These are phyloP conservation scores for Argopecten irradians DNA, from an alignment of 1,140 invertebrate genomes.

Conservation along the genomic window DNA sequence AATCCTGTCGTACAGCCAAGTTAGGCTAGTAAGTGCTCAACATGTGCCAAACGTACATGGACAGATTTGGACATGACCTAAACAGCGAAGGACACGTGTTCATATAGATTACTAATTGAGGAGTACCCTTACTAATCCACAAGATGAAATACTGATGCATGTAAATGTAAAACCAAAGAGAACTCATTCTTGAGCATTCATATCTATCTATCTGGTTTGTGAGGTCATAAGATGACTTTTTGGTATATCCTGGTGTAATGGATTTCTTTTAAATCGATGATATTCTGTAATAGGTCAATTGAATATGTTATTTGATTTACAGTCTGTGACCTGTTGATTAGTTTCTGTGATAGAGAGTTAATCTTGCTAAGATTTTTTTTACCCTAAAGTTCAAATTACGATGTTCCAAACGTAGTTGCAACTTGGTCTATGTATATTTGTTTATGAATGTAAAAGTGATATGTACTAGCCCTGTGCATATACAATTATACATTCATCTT, in stretches of 20 bases:
- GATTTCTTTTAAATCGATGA: background rate
- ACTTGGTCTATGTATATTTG: background rate
- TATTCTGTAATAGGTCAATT: background rate
- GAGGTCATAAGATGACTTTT: background rate
- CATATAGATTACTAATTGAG: background rate
- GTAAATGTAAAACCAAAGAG: background rate
- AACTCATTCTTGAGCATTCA: background rate
- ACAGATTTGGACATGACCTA: background rate
- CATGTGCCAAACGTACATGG: background rate
- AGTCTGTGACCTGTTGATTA: background rate
- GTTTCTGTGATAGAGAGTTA: background rate
- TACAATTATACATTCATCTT: background rate
- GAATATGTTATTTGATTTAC: background rate
- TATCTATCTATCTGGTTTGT: background rate
- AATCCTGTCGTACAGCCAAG: background rate
- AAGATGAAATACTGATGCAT: background rate
- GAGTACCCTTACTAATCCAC: background rate
- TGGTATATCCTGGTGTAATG: background rate
- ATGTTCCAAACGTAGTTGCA: background rate
- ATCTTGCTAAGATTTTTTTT: background rate
- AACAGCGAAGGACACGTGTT: background rate
- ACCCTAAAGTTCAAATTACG: background rate
- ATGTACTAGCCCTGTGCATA: background rate
- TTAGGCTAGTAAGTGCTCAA: conserved; percentile 10
- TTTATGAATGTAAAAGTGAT: background rate